A percentile compares a stretch with the other conserved stretches of the same genome.
phyloP scores from a whole-genome alignment of 2,113 vertebrate species.

The Copsychus sechellarum region DNA sequence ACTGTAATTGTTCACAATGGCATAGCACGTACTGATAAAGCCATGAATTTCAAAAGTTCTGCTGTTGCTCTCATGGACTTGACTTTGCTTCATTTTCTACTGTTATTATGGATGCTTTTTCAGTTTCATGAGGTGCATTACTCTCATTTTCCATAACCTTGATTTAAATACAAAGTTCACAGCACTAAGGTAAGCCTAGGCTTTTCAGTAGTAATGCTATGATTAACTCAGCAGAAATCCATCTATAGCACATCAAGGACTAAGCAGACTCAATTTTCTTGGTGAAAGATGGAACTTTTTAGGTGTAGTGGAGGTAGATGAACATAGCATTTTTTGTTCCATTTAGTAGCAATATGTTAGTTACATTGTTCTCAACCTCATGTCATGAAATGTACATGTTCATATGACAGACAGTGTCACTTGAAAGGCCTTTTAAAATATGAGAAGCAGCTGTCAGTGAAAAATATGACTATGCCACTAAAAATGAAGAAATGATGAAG shows the following conservation, averaged over 20 bases:
- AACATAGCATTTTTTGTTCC: not conserved
- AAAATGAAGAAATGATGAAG: not conserved
- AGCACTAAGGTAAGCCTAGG: not conserved
- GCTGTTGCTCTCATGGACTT: fast-evolving
- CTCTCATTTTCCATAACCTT: not conserved
- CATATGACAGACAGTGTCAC: not conserved
- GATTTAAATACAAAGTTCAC: not conserved
- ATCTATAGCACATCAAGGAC: not conserved
- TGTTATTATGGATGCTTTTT: not conserved
- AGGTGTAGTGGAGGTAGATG: not conserved
- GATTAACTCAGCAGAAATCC: not conserved
- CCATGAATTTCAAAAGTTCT: not conserved
- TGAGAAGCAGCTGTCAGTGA: not conserved
- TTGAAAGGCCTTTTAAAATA: not conserved
- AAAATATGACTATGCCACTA: not conserved
- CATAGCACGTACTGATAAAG: fast-evolving
- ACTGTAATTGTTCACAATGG: not conserved
- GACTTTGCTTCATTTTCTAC: not conserved
- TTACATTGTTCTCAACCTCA: not conserved
- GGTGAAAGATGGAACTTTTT: not conserved
- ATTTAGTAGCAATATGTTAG: not conserved
- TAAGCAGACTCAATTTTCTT: not conserved
- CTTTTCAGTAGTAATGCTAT: not conserved
- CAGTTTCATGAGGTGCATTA: not conserved
- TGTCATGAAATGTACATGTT: not conserved